phyloP scores from a whole-genome alignment of 1,140 invertebrate genomes.

The Diploscapter pachys region DNA sequence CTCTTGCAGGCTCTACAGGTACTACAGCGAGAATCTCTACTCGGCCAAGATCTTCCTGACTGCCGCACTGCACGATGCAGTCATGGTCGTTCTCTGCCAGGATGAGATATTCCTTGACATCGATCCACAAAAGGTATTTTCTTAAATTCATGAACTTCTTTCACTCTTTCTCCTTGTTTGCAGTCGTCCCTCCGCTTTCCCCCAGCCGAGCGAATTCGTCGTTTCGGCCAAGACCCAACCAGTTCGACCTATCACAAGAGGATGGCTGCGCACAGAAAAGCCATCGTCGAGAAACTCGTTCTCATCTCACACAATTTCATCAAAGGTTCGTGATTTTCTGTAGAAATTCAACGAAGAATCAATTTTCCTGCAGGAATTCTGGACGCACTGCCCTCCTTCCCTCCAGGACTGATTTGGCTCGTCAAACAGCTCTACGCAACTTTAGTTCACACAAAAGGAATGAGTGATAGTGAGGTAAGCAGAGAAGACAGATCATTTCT shows the following conservation, averaged over 20 bases:
- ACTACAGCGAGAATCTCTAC: slow-evolving; percentile 83
- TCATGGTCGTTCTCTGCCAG: slow-evolving; percentile 85
- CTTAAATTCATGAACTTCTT: slow-evolving; percentile 7
- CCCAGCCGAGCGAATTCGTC: slow-evolving; percentile 69
- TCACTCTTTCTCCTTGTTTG: not conserved
- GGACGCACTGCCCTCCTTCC: slow-evolving; percentile 86
- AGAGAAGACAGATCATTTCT: not conserved
- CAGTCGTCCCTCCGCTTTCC: slow-evolving; percentile 71
- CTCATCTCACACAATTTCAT: slow-evolving; percentile 79
- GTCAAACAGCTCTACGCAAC: slow-evolving; percentile 65
- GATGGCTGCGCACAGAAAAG: slow-evolving; percentile 44
- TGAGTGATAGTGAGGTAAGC: slow-evolving; percentile 66
- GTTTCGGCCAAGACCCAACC: slow-evolving; percentile 73
- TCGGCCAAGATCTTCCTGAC: slow-evolving; percentile 84
- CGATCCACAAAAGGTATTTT: slow-evolving; percentile 74
- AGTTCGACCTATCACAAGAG: slow-evolving; percentile 44
- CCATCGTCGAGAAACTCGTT: slow-evolving; percentile 73
- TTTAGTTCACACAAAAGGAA: slow-evolving; percentile 60
- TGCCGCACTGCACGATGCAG: slow-evolving; percentile 81
- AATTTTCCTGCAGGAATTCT: slow-evolving; percentile 64
- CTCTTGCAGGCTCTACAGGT: slow-evolving; percentile 81
- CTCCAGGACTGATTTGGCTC: slow-evolving; percentile 69
- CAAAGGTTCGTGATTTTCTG: slow-evolving; percentile 61
- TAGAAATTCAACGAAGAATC: not conserved
- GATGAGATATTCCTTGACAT: slow-evolving; percentile 87